Conservation (phyloP, 2,797 vertebrate species). For the Petrocephalus sullivani region DNA sequence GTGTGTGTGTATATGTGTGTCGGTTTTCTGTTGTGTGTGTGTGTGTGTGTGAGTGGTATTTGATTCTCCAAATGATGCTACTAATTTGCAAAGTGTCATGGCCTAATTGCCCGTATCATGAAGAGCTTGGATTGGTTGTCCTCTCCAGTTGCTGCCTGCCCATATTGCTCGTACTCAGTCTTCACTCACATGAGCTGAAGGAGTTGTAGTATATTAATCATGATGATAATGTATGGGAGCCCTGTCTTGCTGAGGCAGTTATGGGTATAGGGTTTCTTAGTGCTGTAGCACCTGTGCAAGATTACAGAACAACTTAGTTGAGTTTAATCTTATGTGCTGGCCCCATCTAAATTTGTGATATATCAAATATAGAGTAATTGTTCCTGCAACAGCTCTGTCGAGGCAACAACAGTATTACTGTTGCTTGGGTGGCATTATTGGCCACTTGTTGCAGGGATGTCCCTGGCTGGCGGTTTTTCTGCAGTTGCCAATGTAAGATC, state of each 20-base stretch:
- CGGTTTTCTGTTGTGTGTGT: not conserved
- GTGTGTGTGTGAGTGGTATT: not conserved
- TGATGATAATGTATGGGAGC: not conserved
- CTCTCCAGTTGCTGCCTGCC: not conserved
- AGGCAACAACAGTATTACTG: not conserved
- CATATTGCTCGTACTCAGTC: not conserved
- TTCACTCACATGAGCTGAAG: not conserved
- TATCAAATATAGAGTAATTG: not conserved
- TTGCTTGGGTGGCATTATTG: not conserved
- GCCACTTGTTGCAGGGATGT: constrained; percentile 39
- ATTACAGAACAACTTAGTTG: not conserved
- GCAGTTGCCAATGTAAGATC: constrained; percentile 16
- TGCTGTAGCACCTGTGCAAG: not conserved
- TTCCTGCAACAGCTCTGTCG: not conserved
- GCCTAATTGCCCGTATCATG: not conserved
- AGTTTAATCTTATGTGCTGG: not conserved
- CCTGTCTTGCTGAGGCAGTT: not conserved
- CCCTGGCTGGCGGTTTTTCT: constrained; percentile 23
- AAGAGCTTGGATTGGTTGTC: not conserved
- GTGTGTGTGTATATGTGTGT: no score
- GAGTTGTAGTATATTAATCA: not conserved
- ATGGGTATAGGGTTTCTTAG: not conserved
- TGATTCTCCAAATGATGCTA: not conserved
- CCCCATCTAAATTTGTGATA: not conserved
- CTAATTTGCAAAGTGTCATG: not conserved